A percentile compares a stretch with the other conserved stretches of the same genome.
phyloP scores from a whole-genome alignment of 2,888 invertebrate genomes.

The Platycheirus rosarum region DNA sequence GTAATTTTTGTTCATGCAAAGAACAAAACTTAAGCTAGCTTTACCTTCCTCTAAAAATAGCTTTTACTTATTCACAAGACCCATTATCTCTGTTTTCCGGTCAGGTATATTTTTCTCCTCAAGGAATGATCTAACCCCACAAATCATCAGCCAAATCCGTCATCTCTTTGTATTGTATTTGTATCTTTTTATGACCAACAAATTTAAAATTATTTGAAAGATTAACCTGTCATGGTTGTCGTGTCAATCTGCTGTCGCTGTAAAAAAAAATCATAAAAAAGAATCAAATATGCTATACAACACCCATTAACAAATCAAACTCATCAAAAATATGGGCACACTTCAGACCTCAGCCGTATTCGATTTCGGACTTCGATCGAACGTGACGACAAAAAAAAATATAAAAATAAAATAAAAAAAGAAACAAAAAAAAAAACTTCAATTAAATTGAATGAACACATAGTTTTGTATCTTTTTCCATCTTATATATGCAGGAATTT shows the following conservation, averaged over 20 bases:
- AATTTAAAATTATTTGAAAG: conserved; percentile 29
- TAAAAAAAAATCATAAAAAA: not conserved
- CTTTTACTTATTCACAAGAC: too few species aligned
- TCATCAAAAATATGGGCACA: conserved; percentile 32
- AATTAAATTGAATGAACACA: not conserved
- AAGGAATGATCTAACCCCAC: too few species aligned
- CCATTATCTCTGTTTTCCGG: too few species aligned
- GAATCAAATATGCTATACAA: conserved; percentile 22
- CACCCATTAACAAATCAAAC: conserved; percentile 26
- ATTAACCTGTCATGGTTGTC: conserved; percentile 11
- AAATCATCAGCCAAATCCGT: too few species aligned
- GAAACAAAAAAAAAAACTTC: not conserved
- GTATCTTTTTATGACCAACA: too few species aligned
- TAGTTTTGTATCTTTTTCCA: not conserved
- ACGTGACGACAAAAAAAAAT: conserved; percentile 6
- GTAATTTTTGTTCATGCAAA: too few species aligned
- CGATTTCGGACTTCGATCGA: conserved; percentile 15
- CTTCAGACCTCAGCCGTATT: conserved; percentile 35
- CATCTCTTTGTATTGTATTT: too few species aligned
- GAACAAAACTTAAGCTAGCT: too few species aligned
- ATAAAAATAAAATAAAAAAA: conserved; percentile 2
- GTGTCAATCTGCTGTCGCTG: conserved; percentile 13
- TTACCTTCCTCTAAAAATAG: too few species aligned
- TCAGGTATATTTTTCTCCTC: too few species aligned
- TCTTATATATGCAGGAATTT: conserved; percentile 35